Evolutionary conservation across 2,888 invertebrate genomes (phyloP).

Genomic region (Sphaeridia pumilis): DNA sequence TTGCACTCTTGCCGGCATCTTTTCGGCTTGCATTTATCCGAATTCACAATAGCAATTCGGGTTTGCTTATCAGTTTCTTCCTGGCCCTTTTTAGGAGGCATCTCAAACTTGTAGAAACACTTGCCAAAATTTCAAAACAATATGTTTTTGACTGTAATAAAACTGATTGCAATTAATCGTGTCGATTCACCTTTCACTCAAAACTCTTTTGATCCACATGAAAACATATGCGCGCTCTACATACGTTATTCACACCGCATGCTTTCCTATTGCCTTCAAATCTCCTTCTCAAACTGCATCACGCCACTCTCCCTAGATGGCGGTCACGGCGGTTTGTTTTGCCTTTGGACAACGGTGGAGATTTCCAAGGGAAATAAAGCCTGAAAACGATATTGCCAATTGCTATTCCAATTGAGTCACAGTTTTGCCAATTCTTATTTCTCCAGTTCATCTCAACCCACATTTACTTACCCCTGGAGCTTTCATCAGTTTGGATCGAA

Average conservation of each 20-base stretch:
- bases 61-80: slow-evolving; percentile 89
- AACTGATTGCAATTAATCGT: neutral
- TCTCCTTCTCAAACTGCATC: neutral
- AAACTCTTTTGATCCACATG: neutral
- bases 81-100: slow-evolving; percentile 50
- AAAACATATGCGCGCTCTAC: neutral
- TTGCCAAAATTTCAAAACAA: neutral
- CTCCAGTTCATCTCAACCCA: no score
- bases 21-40: slow-evolving; percentile 98
- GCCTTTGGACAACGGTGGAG: no score
- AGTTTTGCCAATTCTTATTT: no score
- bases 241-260: neutral
- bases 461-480: no score
- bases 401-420: no score
- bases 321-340: no score
- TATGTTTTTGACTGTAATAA: neutral
- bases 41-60: slow-evolving; percentile 93
- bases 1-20: slow-evolving; percentile 98
- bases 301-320: neutral
- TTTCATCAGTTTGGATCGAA: no score
- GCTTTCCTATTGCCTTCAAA: neutral
- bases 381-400: no score
- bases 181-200: neutral
- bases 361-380: no score
- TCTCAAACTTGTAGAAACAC: no score